Evolutionary conservation across 2,888 invertebrate genomes (phyloP).

Genomic region (Epirrhoe alternata): DNA sequence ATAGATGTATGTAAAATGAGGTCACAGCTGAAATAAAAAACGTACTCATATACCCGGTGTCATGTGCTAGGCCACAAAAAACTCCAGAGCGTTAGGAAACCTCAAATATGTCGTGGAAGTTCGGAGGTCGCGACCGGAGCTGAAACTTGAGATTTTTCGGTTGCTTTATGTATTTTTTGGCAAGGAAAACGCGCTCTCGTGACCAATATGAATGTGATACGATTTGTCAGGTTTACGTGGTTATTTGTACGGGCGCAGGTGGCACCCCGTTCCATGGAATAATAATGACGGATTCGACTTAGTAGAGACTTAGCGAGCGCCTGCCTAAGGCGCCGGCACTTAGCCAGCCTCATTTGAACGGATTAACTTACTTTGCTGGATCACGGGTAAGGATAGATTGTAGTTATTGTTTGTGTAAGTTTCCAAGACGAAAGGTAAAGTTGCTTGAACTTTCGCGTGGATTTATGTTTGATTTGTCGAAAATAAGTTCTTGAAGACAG

Average conservation of each 20-base stretch:
- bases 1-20: background rate
- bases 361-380: constrained; percentile 55
- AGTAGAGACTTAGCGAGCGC: constrained; percentile 63
- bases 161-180: constrained; percentile 60
- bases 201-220: constrained; percentile 80
- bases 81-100: constrained; percentile 48
- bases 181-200: constrained; percentile 58
- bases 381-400: constrained; percentile 35
- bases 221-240: constrained; percentile 81
- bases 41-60: constrained; percentile 34
- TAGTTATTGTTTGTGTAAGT: constrained; percentile 18
- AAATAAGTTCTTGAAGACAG: background rate
- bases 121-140: constrained; percentile 53
- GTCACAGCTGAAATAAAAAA: background rate
- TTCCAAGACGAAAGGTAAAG: constrained; percentile 1
- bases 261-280: constrained; percentile 69
- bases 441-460: background rate
- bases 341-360: constrained; percentile 57
- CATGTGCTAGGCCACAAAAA: constrained; percentile 39
- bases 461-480: background rate
- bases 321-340: constrained; percentile 49
- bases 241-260: constrained; percentile 80
- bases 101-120: constrained; percentile 52
- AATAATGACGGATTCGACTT: constrained; percentile 82
- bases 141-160: constrained; percentile 56